Percentiles rank a stretch among this genome's conserved stretches.
phyloP scores from a whole-genome alignment of 2,113 vertebrate species.

The Hippocampus zosterae region DNA sequence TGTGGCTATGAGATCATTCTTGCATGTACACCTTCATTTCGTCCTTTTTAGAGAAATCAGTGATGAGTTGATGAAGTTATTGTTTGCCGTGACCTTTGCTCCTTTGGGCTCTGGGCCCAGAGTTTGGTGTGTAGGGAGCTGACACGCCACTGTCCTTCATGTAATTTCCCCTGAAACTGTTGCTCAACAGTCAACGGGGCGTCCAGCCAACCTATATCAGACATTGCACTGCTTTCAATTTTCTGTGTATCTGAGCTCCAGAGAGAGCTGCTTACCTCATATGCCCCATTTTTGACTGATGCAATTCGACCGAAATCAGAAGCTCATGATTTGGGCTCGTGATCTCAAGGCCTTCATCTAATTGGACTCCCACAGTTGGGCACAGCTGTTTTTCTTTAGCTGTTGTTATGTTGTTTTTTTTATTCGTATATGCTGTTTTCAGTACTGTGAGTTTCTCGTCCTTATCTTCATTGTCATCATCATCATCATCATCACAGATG shows the following conservation, averaged over 20 bases:
- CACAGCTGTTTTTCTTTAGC: conserved; percentile 29
- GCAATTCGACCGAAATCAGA: conserved; percentile 20
- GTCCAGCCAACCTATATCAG: conserved; percentile 80
- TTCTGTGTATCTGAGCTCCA: conserved; percentile 20
- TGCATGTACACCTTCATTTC: not conserved
- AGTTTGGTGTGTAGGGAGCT: conserved; percentile 37
- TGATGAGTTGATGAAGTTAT: conserved; percentile 37
- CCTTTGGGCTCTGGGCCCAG: conserved; percentile 31
- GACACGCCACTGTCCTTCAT: conserved; percentile 71
- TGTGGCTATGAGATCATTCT: too few species aligned
- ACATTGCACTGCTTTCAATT: conserved; percentile 77
- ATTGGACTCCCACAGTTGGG: conserved; percentile 1
- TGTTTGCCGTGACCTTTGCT: conserved; percentile 35
- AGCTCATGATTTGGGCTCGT: conserved; percentile 37
- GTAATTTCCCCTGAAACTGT: conserved; percentile 73
- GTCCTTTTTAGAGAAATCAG: conserved; percentile 12
- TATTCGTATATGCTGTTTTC: conserved; percentile 4
- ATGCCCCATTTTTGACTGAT: conserved; percentile 11
- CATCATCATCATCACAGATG: not conserved
- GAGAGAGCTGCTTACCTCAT: conserved; percentile 21
- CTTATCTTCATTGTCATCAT: not conserved
- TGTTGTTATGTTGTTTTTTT: not conserved
- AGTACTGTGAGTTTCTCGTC: not conserved
- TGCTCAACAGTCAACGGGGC: conserved; percentile 77
- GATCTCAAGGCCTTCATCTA: conserved; percentile 28